These are phyloP conservation scores for Autographa pulchrina DNA, from an alignment of 2,888 invertebrate genomes.

Conservation along the genomic window DNA sequence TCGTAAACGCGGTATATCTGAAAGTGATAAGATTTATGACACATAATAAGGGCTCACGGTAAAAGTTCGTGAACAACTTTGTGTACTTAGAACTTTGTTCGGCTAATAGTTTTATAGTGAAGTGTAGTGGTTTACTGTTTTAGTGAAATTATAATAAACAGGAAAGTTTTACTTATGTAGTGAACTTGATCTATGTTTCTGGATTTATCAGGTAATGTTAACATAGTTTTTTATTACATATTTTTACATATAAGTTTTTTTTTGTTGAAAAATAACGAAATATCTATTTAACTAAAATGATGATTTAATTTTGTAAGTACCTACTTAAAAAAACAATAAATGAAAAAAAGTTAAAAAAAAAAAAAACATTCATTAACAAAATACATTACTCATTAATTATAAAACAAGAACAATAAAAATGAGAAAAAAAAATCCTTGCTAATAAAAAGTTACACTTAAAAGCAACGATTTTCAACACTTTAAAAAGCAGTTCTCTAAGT, in stretches of 20 bases:
- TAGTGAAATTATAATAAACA: slow-evolving; percentile 54
- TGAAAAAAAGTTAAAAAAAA: no score
- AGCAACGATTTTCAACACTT: slow-evolving; percentile 22
- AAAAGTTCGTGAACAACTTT: slow-evolving; percentile 58
- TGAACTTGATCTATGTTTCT: slow-evolving; percentile 43
- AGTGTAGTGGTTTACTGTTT: slow-evolving; percentile 59
- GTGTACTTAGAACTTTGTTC: slow-evolving; percentile 57
- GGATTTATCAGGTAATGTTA: slow-evolving; percentile 59
- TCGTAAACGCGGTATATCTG: slow-evolving; percentile 50
- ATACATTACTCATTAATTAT: neutral
- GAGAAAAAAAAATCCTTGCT: neutral
- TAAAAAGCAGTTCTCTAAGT: slow-evolving; percentile 23
- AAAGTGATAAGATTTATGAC: slow-evolving; percentile 61
- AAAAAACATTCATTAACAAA: no score
- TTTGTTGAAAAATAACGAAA: no score
- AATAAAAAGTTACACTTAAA: neutral
- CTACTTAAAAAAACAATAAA: no score
- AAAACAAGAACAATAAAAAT: neutral
- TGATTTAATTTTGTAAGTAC: no score
- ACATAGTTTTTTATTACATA: neutral
- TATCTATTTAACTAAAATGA: no score
- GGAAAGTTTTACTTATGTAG: slow-evolving; percentile 46
- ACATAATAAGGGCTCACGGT: slow-evolving; percentile 37
- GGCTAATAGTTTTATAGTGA: slow-evolving; percentile 56
- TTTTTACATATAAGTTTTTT: neutral